Base-by-base conservation (phyloP, 2,888 invertebrate genomes). In the Lithophane semibrunnea region DNA sequence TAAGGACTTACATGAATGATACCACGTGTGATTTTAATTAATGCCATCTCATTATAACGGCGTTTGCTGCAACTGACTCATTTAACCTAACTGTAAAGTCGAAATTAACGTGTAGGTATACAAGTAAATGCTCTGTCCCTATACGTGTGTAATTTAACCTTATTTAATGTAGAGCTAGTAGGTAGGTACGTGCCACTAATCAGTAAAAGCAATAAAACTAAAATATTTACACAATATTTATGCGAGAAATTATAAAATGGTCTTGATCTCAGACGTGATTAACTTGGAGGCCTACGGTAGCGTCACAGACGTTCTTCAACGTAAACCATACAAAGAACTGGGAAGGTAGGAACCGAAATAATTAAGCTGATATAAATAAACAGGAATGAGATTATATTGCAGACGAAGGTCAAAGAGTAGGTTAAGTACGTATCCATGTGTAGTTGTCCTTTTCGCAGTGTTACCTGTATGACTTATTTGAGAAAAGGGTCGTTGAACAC, bases 11-110 rank as follows among this genome's bases (percentile, higher is more conserved):
- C 56, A 80, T 75, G 69, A 83, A 79, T 85, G 71, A 85, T 77
- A 86, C 79, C 80, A 80, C 80, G 82, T 88, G 83, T 80, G 75
- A 86, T 86, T 82, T 76, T 82, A 83, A 84, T 84, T 85, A 88
- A 84, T 84, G 78, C 81, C 80, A 79, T 84, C 77, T 76, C 86
- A 88, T 88, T 89, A 88, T 90, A 92, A 90, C 90, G 89, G 89
- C 86, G 86, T 88, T 89, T 74, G 87, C 84, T 89, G 74, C 67
- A 63, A 73, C 74, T 75, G 90, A 91, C 86, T 91, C 89, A 91
- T 88, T 86, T 77, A 86, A 78, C 60, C 77, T 85, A 86, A 87
- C 85, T 79, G 82, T 81, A 82, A 84, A 84, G 73, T 83, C 67
- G 52, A 82, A 85, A 86, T 85, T 84, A 69, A 79, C 60, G 74